These are phyloP conservation scores for Cyanoramphus novaezelandiae DNA, from an alignment of 2,113 vertebrate genomes.

Conservation along the genomic window DNA sequence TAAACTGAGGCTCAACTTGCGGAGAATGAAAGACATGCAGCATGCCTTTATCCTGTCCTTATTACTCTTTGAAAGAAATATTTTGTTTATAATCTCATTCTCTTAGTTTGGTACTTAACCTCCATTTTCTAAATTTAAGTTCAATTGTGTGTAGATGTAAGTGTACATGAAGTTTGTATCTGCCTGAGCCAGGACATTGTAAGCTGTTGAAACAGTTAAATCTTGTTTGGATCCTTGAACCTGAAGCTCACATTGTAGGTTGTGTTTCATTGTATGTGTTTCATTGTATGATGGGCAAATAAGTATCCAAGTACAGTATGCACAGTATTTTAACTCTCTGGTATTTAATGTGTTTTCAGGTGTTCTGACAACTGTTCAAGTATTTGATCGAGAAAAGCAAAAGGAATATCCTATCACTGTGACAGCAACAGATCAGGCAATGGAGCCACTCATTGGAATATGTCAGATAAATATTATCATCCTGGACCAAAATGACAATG, in stretches of 20 bases:
- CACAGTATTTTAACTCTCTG: neutral
- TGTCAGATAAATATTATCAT: slow-evolving; percentile 88
- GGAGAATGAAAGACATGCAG: neutral
- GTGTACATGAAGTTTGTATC: neutral
- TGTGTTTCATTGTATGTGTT: neutral
- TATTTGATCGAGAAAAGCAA: slow-evolving; percentile 88
- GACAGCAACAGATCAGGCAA: slow-evolving; percentile 88
- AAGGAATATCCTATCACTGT: slow-evolving; percentile 87
- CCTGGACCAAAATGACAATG: slow-evolving; percentile 90
- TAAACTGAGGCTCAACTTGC: neutral
- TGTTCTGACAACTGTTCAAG: slow-evolving; percentile 80
- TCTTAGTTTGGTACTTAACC: neutral
- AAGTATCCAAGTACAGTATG: neutral
- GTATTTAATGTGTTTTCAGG: slow-evolving; percentile 69
- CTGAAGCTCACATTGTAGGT: neutral
- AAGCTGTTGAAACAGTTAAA: neutral
- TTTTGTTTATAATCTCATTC: neutral
- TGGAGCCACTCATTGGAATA: slow-evolving; percentile 86
- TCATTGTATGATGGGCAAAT: neutral
- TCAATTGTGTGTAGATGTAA: neutral
- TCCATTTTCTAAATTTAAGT: neutral
- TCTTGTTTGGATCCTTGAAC: neutral
- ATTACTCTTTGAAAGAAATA: neutral
- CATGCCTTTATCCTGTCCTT: neutral
- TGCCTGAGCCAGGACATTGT: neutral